Base-by-base conservation (phyloP, 2,797 vertebrate species). In the Peromyscus aztecus region DNA sequence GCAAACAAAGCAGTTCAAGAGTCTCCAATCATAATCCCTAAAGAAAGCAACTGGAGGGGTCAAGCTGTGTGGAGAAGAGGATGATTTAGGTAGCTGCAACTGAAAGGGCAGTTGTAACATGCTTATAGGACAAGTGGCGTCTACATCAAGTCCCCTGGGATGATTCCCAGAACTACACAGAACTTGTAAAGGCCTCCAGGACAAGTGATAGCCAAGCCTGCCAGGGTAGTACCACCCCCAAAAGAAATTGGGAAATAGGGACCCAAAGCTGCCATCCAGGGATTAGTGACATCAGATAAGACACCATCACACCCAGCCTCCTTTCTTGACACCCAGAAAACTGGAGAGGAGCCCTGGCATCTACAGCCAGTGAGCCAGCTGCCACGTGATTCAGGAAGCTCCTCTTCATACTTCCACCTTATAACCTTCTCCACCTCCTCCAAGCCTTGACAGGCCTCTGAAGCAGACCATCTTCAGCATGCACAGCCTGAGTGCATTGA, bases 311-410 rank as follows among this genome's bases (percentile, higher is more conserved):
- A 6, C 34, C 43, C 21, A 10, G n/a, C 46, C 91, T 67, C 40
- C 83, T 91, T 91, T 89, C 86, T 73, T 83, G 77, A 52, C 40
- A 91, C 75, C 61, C 43, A 52, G 65, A 46, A 93, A 94, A 61
- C 83, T 91, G 43, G n/a, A 81, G 89, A 87, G 76, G 69, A 87
- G 31, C 71, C 31, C 46, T 9, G 29, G 69, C 57, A 71, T 82
- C 76, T 94, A 43, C 29, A 40, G 9, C 81, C 49, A 73, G 82
- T 52, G 75, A 95, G 52, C 12, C 40, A 34, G 34, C 61, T 73
- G 24, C 3, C 4, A 80, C 14, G 29, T 85, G 46, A 29, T 24
- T 0, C 31, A 80, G 90, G 67, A 82, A 91, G 31, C 78, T 27
- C 16, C 0, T 0, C 43, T 78, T 81, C 31, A 46, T 29, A 21